Evolutionary conservation across 2,888 invertebrate genomes (phyloP).

Genomic region (Eucera pruinosa): DNA sequence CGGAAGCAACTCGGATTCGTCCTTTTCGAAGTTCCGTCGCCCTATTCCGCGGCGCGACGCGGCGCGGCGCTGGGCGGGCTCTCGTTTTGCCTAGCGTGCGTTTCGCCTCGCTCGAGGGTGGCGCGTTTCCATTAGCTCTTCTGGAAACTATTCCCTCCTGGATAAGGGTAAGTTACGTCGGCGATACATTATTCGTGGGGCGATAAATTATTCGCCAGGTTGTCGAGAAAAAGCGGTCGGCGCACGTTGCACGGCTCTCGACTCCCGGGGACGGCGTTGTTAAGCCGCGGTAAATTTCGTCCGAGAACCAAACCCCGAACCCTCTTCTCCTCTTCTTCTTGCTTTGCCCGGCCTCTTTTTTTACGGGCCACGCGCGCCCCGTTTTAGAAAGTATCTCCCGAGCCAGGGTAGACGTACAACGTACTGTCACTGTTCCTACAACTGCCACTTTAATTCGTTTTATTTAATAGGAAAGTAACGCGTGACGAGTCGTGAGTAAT

Average conservation of each 20-base stretch:
- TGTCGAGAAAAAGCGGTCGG: neutral
- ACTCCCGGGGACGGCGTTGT: neutral
- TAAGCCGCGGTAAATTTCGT: constrained; percentile 46
- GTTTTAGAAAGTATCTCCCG: constrained; percentile 5
- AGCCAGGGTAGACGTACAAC: constrained; percentile 12
- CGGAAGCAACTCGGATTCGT: no score
- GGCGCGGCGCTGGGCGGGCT: no score
- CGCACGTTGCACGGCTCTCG: neutral
- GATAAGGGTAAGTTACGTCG: constrained; percentile 26
- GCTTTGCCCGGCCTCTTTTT: no score
- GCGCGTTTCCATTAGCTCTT: constrained; percentile 51
- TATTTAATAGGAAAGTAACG: no score
- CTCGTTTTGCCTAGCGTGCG: neutral
- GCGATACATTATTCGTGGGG: constrained; percentile 30
- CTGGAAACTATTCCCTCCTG: constrained; percentile 17
- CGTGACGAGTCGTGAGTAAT: neutral
- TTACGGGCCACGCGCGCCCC: neutral
- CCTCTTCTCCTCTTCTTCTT: neutral
- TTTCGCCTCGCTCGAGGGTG: neutral
- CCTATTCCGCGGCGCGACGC: no score
- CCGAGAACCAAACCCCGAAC: no score
- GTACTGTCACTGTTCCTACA: no score
- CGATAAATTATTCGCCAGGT: constrained; percentile 35
- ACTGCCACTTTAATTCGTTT: no score
- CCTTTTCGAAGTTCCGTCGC: no score